Conservation (phyloP, 2,113 vertebrate genomes). For the Passer domesticus region DNA sequence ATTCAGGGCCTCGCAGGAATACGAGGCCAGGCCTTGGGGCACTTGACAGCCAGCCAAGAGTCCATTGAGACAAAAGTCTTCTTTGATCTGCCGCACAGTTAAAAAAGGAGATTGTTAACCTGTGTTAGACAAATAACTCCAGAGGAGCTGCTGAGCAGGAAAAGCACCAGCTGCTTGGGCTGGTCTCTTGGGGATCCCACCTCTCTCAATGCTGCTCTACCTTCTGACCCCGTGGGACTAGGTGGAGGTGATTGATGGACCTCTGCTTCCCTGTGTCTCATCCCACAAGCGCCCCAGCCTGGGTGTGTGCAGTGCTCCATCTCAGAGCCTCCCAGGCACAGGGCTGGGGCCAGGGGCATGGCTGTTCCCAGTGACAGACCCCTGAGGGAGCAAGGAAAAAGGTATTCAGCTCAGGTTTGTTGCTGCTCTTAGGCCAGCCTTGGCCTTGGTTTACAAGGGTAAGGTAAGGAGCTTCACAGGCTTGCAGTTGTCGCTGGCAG, state of each 20-base stretch:
- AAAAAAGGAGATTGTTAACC: constrained; percentile 74
- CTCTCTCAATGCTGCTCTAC: not conserved
- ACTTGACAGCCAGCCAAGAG: constrained; percentile 63
- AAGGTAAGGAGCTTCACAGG: not conserved
- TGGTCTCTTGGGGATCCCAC: not conserved
- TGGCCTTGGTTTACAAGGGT: not conserved
- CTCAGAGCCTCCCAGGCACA: not conserved
- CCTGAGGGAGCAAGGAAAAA: not conserved
- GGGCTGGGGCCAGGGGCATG: not conserved
- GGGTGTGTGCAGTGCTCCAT: rapidly evolving
- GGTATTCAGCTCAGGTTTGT: not conserved
- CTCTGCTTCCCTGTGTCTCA: not conserved
- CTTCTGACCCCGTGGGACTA: not conserved
- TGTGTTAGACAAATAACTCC: constrained; percentile 58
- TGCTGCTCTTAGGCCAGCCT: not conserved
- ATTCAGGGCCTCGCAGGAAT: constrained; percentile 5
- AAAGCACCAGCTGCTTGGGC: not conserved
- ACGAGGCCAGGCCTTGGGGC: constrained; percentile 32
- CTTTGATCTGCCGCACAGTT: constrained; percentile 71
- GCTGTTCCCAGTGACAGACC: not conserved
- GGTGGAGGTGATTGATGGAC: not conserved
- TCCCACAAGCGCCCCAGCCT: not conserved
- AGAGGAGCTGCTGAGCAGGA: constrained; percentile 37
- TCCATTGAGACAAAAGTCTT: constrained; percentile 63
- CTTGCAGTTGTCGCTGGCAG: not conserved